A percentile compares a stretch with the other conserved stretches of the same genome.
These are phyloP conservation scores for Euplexia lucipara DNA, from an alignment of 2,888 invertebrate species.

Conservation along the genomic window DNA sequence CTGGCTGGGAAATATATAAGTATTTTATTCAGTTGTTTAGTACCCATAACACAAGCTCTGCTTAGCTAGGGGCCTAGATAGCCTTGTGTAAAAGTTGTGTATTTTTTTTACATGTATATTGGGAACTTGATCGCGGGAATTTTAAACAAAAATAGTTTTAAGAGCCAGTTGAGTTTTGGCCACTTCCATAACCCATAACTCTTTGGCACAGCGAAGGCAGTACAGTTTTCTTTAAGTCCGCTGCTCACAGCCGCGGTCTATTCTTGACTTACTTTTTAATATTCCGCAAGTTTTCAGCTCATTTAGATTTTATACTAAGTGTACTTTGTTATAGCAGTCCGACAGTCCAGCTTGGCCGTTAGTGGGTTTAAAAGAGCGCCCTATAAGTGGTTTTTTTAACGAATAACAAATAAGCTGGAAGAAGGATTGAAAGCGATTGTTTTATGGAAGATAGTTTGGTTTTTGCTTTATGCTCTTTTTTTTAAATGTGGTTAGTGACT, in stretches of 20 bases:
- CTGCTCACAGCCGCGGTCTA: constrained; percentile 78
- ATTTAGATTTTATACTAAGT: constrained; percentile 76
- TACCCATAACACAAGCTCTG: no score
- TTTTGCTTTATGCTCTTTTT: no score
- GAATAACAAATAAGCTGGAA: constrained; percentile 3
- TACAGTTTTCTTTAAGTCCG: constrained; percentile 78
- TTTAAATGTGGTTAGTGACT: no score
- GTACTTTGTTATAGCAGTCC: constrained; percentile 67
- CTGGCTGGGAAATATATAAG: no score
- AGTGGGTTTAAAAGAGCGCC: constrained; percentile 51
- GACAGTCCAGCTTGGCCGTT: constrained; percentile 41
- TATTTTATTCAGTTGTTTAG: no score
- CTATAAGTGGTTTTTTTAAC: constrained; percentile 54
- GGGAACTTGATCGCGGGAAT: no score
- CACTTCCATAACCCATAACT: constrained; percentile 64
- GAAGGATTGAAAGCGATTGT: neutral
- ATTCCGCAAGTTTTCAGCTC: constrained; percentile 83
- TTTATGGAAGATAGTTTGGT: neutral
- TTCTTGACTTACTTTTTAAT: constrained; percentile 84
- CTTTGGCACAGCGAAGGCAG: constrained; percentile 49
- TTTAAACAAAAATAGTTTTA: no score
- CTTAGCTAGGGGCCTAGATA: no score
- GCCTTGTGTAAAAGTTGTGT: no score
- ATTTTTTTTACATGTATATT: no score
- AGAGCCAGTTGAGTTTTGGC: no score